A percentile compares a stretch with the other conserved stretches of the same genome.
Conservation (phyloP, 2,888 invertebrate species). For the Stenolophus ochropezus region DNA sequence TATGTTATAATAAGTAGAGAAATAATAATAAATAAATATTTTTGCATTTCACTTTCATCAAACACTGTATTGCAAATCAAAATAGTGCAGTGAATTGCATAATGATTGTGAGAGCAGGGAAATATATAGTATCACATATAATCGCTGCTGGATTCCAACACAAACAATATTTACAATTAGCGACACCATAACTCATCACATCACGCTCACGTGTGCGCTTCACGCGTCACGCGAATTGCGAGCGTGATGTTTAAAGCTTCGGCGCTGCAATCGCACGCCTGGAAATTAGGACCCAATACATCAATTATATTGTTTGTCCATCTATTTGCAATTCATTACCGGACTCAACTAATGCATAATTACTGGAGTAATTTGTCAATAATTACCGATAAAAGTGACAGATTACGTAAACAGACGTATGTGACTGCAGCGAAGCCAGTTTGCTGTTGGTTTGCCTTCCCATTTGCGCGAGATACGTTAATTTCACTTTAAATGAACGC, state of each 20-base stretch:
- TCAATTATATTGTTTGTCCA: constrained; percentile 60
- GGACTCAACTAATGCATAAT: constrained; percentile 59
- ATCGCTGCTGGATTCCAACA: constrained; percentile 38
- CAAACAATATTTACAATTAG: constrained; percentile 54
- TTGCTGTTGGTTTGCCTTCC: constrained; percentile 50
- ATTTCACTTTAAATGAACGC: constrained; percentile 57
- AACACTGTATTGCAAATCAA: constrained; percentile 28
- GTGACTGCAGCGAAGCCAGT: background rate
- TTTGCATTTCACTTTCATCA: constrained; percentile 29
- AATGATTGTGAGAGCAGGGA: constrained; percentile 9
- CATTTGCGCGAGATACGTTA: constrained; percentile 58
- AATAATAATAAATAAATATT: constrained; percentile 15
- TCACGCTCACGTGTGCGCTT: constrained; percentile 1
- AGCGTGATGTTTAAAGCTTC: constrained; percentile 34
- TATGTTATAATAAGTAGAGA: too few relatives aligned
- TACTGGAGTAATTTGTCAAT: constrained; percentile 60
- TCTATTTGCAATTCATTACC: constrained; percentile 60
- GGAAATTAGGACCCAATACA: constrained; percentile 53
- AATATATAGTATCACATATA: constrained; percentile 32
- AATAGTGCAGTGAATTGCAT: constrained; percentile 8
- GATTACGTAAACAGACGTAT: constrained; percentile 55
- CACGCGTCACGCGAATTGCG: constrained; percentile 4
- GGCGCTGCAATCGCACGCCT: constrained; percentile 29
- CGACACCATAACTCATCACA: constrained; percentile 39
- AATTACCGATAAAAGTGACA: constrained; percentile 60